Evolutionary conservation across 1,140 invertebrate species (phyloP), one percentile per base, ranked within the genome.

Genomic region (Oreohelix idahoensis): DNA sequence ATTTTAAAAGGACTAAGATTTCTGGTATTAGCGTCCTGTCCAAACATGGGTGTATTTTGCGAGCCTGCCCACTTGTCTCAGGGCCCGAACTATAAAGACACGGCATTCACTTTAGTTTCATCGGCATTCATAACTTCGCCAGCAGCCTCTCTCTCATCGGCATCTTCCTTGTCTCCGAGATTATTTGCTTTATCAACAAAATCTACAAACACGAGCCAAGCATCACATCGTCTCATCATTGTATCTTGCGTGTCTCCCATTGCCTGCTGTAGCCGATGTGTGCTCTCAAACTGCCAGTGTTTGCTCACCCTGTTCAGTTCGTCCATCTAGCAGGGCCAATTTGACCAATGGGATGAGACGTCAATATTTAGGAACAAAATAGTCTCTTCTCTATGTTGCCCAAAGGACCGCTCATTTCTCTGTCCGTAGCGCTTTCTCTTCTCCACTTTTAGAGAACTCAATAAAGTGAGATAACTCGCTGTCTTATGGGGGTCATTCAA

Each of bases 361-460:
- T 75, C 80, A 74, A 73, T 82, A 75, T 82, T 82, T 82, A 42
- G 80, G 35, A 82, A 82, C 80, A 82, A 82, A 82, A 82, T 82
- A 75, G 39, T n/a, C 5, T 70, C 63, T 45, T 69, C 38, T 81
- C 45, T 70, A 49, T n/a, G 5, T n/a, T 38, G 36, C 23, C 32
- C 42, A 0, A 4, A 11, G 15, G 15, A 45, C 45, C 45, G 38
- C n/a, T n/a, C 39, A 4, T 49, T 49, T 35, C 45, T 76, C 39
- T 53, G 29, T 5, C n/a, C 26, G 42, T 20, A 15, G 4, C 45
- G 42, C 53, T 78, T 71, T 49, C 32, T 49, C 75, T 58, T 75
- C 74, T 70, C 45, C 35, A 15, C n/a, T 38, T 20, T 36, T 45
- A 36, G n/a, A 63, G n/a, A 53, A 36, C 26, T 53, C 63, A 39